phyloP scores from a whole-genome alignment of 2,888 invertebrate species.

The Eupithecia insigniata region DNA sequence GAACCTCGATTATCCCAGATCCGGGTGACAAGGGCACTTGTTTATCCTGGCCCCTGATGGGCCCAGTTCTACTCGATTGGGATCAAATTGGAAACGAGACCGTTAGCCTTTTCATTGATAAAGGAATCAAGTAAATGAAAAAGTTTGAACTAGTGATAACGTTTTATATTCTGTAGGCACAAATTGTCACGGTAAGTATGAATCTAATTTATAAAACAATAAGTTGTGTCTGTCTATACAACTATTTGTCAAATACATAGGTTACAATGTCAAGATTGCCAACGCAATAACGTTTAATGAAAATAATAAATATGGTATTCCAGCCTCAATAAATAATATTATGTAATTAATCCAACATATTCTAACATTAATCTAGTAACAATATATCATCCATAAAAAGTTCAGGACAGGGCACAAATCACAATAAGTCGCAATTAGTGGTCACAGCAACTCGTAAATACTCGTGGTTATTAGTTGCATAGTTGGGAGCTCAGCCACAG shows the following conservation, averaged over 20 bases:
- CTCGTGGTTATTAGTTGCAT: slow-evolving; percentile 72
- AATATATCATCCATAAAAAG: slow-evolving; percentile 47
- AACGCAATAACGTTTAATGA: background rate
- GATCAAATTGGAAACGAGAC: slow-evolving; percentile 45
- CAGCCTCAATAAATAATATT: slow-evolving; percentile 24
- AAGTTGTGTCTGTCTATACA: background rate
- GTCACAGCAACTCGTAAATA: slow-evolving; percentile 68
- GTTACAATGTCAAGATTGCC: background rate
- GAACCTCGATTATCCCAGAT: slow-evolving; percentile 37
- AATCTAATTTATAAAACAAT: background rate
- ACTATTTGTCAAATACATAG: background rate
- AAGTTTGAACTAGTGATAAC: slow-evolving; percentile 26
- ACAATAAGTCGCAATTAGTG: slow-evolving; percentile 77
- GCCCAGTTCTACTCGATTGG: slow-evolving; percentile 41
- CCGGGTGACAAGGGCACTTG: slow-evolving; percentile 47
- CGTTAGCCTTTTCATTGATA: slow-evolving; percentile 39
- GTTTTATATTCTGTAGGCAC: slow-evolving; percentile 19
- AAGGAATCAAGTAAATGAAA: slow-evolving; percentile 30
- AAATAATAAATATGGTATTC: slow-evolving; percentile 5
- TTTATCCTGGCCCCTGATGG: slow-evolving; percentile 43
- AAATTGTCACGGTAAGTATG: background rate
- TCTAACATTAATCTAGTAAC: slow-evolving; percentile 25
- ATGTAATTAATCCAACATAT: slow-evolving; percentile 27
- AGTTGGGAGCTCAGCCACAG: slow-evolving; percentile 66
- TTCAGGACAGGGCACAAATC: slow-evolving; percentile 74